Conservation (phyloP, 2,113 vertebrate genomes). For the Elephantulus edwardii region DNA sequence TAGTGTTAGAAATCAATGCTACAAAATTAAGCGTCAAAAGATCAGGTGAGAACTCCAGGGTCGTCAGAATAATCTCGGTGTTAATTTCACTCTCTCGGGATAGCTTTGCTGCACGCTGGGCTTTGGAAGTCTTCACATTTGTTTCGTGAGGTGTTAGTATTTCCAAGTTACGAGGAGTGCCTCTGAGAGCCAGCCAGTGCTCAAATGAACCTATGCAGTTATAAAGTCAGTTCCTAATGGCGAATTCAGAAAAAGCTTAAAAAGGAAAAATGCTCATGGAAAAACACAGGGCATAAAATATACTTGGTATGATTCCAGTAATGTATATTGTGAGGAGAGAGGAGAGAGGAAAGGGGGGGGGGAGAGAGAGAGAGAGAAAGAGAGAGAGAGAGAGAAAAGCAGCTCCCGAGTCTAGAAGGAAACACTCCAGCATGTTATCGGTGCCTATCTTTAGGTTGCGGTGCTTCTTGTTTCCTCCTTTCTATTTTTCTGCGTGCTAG, state of each 20-base stretch:
- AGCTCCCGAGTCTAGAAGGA: slow-evolving; percentile 64
- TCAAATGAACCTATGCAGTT: slow-evolving; percentile 27
- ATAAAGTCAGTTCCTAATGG: slow-evolving; percentile 27
- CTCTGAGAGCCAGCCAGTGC: not conserved
- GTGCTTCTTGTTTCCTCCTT: slow-evolving; percentile 74
- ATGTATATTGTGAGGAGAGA: slow-evolving; percentile 21
- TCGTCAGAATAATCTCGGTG: not conserved
- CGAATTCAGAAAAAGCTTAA: slow-evolving; percentile 24
- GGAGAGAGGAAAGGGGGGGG: slow-evolving; percentile 43
- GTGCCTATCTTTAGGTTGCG: slow-evolving; percentile 73
- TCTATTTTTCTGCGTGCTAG: slow-evolving; percentile 75
- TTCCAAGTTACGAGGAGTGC: not conserved
- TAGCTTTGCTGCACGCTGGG: not conserved
- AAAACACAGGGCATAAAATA: not conserved
- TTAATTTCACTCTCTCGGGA: too few species aligned
- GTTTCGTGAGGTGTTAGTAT: not conserved
- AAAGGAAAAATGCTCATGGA: not conserved
- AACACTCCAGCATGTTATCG: slow-evolving; percentile 78
- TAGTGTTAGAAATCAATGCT: not conserved
- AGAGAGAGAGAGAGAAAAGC: too few species aligned
- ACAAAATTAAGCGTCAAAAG: not conserved
- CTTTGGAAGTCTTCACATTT: not conserved
- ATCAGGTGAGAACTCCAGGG: not conserved
- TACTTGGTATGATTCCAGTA: not conserved
- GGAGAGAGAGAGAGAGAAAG: slow-evolving; percentile 48